Percentiles rank a stretch among this genome's conserved stretches.
Conservation (phyloP, 2,113 vertebrate genomes). For the Apodemus speciosus region DNA sequence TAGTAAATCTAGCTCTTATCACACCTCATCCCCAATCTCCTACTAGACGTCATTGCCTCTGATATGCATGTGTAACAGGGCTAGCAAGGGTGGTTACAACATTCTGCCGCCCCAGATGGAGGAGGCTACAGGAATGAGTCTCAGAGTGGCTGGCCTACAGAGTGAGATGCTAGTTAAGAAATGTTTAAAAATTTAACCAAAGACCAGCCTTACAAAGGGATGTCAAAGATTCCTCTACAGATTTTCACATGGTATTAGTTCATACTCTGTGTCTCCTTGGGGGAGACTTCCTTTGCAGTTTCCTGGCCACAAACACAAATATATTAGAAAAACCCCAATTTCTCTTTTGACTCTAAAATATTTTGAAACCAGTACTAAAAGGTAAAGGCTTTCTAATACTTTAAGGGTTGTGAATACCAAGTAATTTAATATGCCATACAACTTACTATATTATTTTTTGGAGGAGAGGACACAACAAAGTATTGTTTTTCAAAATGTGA, state of each 20-base stretch:
- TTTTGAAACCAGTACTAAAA: neutral
- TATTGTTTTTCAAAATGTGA: neutral
- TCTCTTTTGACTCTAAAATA: neutral
- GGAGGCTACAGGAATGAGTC: neutral
- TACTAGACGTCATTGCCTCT: neutral
- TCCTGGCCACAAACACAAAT: neutral
- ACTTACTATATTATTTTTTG: neutral
- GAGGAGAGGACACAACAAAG: neutral
- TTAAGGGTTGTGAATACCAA: neutral
- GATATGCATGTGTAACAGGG: neutral
- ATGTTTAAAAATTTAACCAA: neutral
- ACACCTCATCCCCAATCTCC: neutral
- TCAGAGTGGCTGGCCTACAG: neutral
- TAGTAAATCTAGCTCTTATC: neutral
- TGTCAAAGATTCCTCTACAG: neutral
- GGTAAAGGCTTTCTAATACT: neutral
- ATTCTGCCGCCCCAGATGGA: neutral
- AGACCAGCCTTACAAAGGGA: neutral
- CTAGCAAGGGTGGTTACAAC: neutral
- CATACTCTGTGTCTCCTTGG: neutral
- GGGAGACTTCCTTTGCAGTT: neutral
- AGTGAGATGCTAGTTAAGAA: neutral
- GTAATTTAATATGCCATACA: neutral
- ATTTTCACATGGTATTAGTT: neutral
- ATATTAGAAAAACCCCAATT: neutral